Conservation (phyloP, 2,113 vertebrate species). For the Miniopterus natalensis region DNA sequence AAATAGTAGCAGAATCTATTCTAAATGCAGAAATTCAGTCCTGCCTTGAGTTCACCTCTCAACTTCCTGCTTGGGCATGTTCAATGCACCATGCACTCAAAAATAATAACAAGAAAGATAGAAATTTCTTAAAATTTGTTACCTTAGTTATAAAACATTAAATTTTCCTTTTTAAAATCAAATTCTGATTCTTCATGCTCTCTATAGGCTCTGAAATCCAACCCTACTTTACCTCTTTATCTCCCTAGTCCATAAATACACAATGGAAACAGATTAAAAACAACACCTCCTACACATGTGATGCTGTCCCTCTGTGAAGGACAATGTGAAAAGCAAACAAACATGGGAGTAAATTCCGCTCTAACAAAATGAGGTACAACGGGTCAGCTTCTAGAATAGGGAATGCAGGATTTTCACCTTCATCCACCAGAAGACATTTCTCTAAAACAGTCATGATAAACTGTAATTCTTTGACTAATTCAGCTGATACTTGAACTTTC, state of each 20-base stretch:
- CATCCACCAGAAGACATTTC: conserved; percentile 24
- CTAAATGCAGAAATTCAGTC: conserved; percentile 18
- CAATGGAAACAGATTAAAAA: conserved; percentile 22
- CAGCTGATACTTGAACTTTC: neutral
- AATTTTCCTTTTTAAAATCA: conserved; percentile 3
- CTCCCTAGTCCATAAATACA: neutral
- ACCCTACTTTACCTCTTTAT: neutral
- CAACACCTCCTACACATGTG: neutral
- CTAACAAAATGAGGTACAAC: neutral
- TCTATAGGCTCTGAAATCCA: neutral
- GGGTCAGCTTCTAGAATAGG: neutral
- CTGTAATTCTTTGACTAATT: neutral
- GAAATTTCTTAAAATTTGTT: neutral
- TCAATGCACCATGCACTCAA: neutral
- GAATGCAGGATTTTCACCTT: neutral
- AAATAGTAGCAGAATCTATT: neutral
- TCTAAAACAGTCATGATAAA: conserved; percentile 20
- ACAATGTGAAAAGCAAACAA: neutral
- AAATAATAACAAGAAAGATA: neutral
- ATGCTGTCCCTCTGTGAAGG: neutral
- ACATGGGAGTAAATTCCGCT: neutral
- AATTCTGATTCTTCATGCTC: neutral
- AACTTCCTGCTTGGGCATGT: neutral
- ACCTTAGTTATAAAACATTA: neutral
- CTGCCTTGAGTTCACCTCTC: neutral